Evolutionary conservation across 2,888 invertebrate genomes (phyloP).

Genomic region (Rhabditoides inermis): DNA sequence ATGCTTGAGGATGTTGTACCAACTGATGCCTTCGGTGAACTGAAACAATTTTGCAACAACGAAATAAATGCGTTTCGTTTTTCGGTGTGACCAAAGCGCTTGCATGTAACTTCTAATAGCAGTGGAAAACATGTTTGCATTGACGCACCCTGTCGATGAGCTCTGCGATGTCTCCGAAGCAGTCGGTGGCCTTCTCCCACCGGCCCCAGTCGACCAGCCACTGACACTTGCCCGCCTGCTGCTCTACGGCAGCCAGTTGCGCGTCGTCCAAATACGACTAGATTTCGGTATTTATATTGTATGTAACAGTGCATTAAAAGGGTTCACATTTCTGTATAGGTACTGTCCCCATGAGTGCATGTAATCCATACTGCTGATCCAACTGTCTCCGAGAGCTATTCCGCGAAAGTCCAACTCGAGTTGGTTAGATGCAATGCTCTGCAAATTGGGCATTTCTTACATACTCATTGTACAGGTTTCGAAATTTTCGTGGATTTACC

Average conservation of each 20-base stretch:
- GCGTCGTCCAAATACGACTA: slow-evolving; percentile 15
- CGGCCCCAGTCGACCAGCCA: slow-evolving; percentile 57
- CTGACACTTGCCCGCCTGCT: slow-evolving; percentile 9
- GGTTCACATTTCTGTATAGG: slow-evolving; percentile 57
- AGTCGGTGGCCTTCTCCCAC: slow-evolving; percentile 62
- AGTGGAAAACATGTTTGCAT: too few relatives aligned
- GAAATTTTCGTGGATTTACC: slow-evolving; percentile 37
- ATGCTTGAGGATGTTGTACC: slow-evolving; percentile 67
- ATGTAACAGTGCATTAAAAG: too few relatives aligned
- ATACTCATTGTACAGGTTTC: background rate
- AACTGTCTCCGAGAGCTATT: slow-evolving; percentile 74
- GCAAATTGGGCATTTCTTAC: too few relatives aligned
- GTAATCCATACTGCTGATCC: slow-evolving; percentile 77
- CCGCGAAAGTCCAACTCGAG: slow-evolving; percentile 65
- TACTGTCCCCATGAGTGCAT: slow-evolving; percentile 74
- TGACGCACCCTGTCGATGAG: slow-evolving; percentile 55
- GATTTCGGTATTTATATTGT: slow-evolving; percentile 1
- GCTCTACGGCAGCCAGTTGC: slow-evolving; percentile 6
- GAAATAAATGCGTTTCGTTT: too few relatives aligned
- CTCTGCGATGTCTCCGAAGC: slow-evolving; percentile 64
- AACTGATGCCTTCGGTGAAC: slow-evolving; percentile 65
- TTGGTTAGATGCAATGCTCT: background rate
- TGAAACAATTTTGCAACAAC: too few relatives aligned
- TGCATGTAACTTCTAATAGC: too few relatives aligned
- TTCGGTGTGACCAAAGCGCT: too few relatives aligned